Evolutionary conservation across 2,888 invertebrate species (phyloP).

Genomic region (Cantharis nigra): DNA sequence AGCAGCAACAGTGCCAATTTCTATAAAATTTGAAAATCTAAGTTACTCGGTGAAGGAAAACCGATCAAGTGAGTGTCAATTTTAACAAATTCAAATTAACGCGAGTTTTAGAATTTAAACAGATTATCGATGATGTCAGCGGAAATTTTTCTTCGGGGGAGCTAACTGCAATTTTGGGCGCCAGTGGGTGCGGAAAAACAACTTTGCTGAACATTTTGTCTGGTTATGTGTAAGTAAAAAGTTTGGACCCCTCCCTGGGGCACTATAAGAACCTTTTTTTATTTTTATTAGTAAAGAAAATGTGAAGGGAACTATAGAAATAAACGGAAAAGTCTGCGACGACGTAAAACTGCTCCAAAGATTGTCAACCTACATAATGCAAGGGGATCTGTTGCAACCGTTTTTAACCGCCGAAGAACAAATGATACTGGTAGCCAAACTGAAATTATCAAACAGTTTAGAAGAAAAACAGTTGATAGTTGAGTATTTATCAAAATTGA

Average conservation of each 20-base stretch:
- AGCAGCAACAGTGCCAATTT: not conserved
- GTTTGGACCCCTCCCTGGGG: not conserved
- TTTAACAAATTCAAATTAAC: not conserved
- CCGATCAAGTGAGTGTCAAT: not conserved
- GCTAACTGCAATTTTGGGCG: not conserved
- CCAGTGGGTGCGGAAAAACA: not conserved
- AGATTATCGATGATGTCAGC: not conserved
- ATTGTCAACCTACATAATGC: not conserved
- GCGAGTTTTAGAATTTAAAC: not conserved
- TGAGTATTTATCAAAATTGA: not conserved
- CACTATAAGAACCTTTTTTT: not conserved
- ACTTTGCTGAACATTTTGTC: slow-evolving; percentile 56
- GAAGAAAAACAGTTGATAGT: not conserved
- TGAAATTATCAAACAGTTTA: not conserved
- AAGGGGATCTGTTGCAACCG: not conserved
- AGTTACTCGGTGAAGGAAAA: not conserved
- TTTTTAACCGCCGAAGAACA: not conserved
- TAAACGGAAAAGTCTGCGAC: not conserved
- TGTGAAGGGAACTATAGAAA: not conserved
- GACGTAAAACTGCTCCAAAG: not conserved
- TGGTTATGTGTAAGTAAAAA: slow-evolving; percentile 58
- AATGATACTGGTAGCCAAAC: not conserved
- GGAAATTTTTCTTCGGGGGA: not conserved
- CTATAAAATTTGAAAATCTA: not conserved
- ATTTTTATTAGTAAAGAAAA: not conserved